Base-by-base conservation (phyloP, 2,888 invertebrate genomes). In the Physocephala rufipes region DNA sequence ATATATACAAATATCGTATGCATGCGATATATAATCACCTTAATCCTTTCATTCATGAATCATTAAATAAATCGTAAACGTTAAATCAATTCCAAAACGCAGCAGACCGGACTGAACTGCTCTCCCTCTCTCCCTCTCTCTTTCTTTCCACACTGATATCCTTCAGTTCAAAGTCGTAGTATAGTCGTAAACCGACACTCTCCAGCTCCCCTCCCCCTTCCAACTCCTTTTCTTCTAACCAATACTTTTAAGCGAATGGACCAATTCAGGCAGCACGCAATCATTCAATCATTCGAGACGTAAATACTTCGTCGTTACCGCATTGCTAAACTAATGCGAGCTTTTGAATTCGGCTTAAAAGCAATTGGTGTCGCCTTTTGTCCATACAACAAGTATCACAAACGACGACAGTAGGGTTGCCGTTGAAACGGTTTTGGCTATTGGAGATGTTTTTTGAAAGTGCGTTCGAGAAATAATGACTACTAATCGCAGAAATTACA, bases 61-160 rank as follows among this genome's bases (percentile, higher is more conserved):
- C 76, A 77, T 77, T 77, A 75, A 76, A 76, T 73, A 75, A 76
- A 75, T 77, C 76, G 73, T 75, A 75, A 66, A 69, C 73, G 73
- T 71, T 74, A 74, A 74, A 74, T 76, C 76, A 76, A 70, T 71
- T 73, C 70, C 53, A 30, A 71, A 53, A 65, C 15, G 19, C 16
- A 21, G 47, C 28, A 21, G 58, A 9, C 36, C 24, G 49, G 2
- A 30, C 30, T 13, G 19, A 19, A 13, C 24, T 19, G 55, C 19
- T 26, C 55, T 51, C 9, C 19, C 51, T 19, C 13, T 47, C 47
- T 47, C 13, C 47, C 47, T 15, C 13, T 16, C 47, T 47, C 13
- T 16, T 47, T 47, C 13, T 47, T 47, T 47, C 13, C 47, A 45
- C 45, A 45, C 45, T 45, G 12, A 15, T 15, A 9, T 9, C 45